Percentiles rank a stretch among this genome's conserved stretches.
Evolutionary conservation across 2,113 vertebrate genomes (phyloP).

Genomic region (Thamnaconus septentrionalis): DNA sequence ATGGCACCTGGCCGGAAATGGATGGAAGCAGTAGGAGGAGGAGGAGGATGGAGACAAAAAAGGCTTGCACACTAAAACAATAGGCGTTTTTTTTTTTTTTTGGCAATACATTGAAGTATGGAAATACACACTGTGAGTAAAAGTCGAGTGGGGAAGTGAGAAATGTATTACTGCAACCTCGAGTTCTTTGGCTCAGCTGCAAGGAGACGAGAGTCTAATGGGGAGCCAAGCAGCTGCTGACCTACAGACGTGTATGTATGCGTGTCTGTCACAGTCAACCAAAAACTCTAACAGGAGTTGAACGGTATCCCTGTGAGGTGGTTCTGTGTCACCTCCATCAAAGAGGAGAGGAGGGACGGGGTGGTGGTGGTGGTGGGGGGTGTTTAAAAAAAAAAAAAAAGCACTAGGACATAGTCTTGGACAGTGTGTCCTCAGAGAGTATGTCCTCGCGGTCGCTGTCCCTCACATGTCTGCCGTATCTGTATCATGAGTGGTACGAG

Average conservation of each 20-base stretch:
- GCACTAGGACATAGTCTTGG: slow-evolving; percentile 64
- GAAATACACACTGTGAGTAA: slow-evolving; percentile 17
- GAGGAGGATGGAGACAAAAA: slow-evolving; percentile 17
- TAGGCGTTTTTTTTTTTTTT: slow-evolving; percentile 66
- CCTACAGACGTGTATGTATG: no score
- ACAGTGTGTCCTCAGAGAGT: neutral
- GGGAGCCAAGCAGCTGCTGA: no score
- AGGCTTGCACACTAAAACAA: slow-evolving; percentile 31
- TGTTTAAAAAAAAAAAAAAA: neutral
- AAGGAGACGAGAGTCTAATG: no score
- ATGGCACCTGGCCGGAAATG: slow-evolving; percentile 39
- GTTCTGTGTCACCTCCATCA: no score
- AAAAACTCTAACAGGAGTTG: no score
- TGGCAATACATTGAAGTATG: slow-evolving; percentile 51
- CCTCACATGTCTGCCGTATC: slow-evolving; percentile 76
- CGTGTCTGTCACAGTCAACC: no score
- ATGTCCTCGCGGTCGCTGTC: slow-evolving; percentile 79
- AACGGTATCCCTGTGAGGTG: no score
- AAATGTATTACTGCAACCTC: slow-evolving; percentile 16
- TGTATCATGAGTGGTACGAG: slow-evolving; percentile 68
- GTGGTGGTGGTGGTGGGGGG: slow-evolving; percentile 3
- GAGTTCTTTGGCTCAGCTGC: slow-evolving; percentile 67
- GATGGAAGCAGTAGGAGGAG: slow-evolving; percentile 2
- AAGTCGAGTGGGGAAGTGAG: slow-evolving; percentile 13
- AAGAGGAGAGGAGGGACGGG: slow-evolving; percentile 33